Conservation (phyloP, 2,888 invertebrate genomes). For the Chelonus formosanus region DNA sequence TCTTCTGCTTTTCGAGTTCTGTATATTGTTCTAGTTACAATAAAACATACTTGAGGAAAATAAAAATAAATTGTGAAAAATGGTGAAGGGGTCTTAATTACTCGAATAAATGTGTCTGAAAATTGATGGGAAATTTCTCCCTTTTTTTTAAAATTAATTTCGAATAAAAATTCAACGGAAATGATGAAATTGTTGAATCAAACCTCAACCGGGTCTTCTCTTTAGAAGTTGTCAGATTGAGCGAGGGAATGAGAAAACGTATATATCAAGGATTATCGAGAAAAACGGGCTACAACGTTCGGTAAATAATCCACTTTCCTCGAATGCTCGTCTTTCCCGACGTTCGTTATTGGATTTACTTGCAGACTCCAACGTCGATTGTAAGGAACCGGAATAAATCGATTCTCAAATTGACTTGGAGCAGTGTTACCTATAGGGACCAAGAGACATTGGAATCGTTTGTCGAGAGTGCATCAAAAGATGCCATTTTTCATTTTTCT, state of each 20-base stretch:
- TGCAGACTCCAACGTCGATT: slow-evolving; percentile 41
- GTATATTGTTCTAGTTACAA: no score
- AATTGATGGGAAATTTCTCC: no score
- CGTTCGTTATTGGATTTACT: slow-evolving; percentile 47
- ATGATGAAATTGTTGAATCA: slow-evolving; percentile 6
- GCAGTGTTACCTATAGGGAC: not conserved
- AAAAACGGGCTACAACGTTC: slow-evolving; percentile 20
- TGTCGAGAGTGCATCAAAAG: not conserved
- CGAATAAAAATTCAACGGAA: no score
- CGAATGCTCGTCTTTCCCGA: slow-evolving; percentile 44
- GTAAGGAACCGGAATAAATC: slow-evolving; percentile 45
- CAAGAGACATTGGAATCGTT: not conserved
- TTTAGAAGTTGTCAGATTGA: slow-evolving; percentile 1
- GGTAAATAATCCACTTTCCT: slow-evolving; percentile 48
- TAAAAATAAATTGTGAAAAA: no score
- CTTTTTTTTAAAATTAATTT: no score
- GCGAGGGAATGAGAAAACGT: slow-evolving; percentile 6
- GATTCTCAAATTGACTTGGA: slow-evolving; percentile 39
- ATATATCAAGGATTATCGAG: slow-evolving; percentile 28
- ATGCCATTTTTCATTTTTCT: slow-evolving; percentile 6
- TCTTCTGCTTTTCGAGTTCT: no score
- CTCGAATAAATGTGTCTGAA: no score
- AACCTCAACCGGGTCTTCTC: not conserved
- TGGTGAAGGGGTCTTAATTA: no score
- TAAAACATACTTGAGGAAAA: no score